phyloP scores from a whole-genome alignment of 2,888 invertebrate species.

The Ceraclea dissimilis region DNA sequence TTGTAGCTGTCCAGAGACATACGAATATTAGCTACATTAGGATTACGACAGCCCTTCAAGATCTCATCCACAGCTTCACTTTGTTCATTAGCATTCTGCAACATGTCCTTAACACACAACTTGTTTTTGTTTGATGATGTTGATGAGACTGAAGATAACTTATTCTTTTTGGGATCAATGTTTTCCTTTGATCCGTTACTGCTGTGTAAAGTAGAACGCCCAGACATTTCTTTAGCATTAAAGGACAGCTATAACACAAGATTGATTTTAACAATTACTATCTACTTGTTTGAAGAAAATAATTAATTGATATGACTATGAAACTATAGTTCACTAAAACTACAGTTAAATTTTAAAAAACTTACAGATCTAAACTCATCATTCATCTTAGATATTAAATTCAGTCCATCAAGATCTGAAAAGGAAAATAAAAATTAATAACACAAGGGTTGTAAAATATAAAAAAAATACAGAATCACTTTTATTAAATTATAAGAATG shows the following conservation, averaged over 20 bases:
- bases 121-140: background rate
- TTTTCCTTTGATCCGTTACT: slow-evolving; percentile 15
- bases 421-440: too few relatives aligned
- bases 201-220: slow-evolving; percentile 16
- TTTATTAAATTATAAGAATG: too few relatives aligned
- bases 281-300: too few relatives aligned
- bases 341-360: too few relatives aligned
- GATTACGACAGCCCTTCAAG: slow-evolving; percentile 15
- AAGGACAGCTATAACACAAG: slow-evolving; percentile 19
- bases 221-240: slow-evolving; percentile 22
- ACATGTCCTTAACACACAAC: slow-evolving; percentile 13
- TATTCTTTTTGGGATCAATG: slow-evolving; percentile 1
- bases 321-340: too few relatives aligned
- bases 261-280: too few relatives aligned
- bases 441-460: too few relatives aligned
- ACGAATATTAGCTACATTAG: slow-evolving; percentile 13
- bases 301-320: too few relatives aligned
- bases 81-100: slow-evolving; percentile 18
- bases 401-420: background rate
- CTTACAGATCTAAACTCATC: slow-evolving; percentile 6
- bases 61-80: slow-evolving; percentile 19
- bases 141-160: background rate
- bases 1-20: slow-evolving; percentile 19
- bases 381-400: background rate
- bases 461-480: background rate